These are phyloP conservation scores for Tenualosa thibaudeaui DNA, from an alignment of 2,797 vertebrate genomes.

Conservation along the genomic window DNA sequence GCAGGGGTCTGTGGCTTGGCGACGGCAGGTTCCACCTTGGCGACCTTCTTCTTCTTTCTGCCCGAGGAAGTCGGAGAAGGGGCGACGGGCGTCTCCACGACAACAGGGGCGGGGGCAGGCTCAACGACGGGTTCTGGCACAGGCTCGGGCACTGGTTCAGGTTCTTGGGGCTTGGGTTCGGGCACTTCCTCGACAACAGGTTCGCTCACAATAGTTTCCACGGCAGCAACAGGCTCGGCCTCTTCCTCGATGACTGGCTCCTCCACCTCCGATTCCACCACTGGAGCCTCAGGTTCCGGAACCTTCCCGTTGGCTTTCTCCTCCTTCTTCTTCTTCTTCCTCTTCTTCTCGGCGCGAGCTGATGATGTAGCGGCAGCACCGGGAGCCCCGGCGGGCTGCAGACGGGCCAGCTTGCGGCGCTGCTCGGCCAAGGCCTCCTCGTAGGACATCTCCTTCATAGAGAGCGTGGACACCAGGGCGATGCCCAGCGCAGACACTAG, in stretches of 20 bases:
- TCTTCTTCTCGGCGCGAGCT: conserved; percentile 81
- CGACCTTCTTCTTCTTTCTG: conserved; percentile 85
- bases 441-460: conserved; percentile 91
- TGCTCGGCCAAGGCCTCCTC: conserved; percentile 90
- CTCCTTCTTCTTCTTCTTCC: conserved; percentile 86
- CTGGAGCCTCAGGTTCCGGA: conserved; percentile 60
- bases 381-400: not conserved
- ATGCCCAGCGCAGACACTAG: conserved; percentile 88
- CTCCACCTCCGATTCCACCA: not conserved
- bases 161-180: conserved; percentile 47
- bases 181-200: conserved; percentile 47
- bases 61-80: conserved; percentile 75
- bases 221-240: not conserved
- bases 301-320: conserved; percentile 83
- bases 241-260: not conserved
- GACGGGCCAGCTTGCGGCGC: conserved; percentile 69
- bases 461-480: conserved; percentile 87
- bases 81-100: conserved; percentile 53
- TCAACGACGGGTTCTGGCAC: conserved; percentile 43
- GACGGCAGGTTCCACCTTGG: conserved; percentile 76
- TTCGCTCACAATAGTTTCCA: not conserved
- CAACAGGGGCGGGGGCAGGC: conserved; percentile 33
- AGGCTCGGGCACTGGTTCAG: conserved; percentile 48
- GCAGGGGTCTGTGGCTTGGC: conserved; percentile 51
- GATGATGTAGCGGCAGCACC: conserved; percentile 59